These are phyloP conservation scores for Onychomys arenicola DNA, from an alignment of 2,797 vertebrate genomes.

Conservation along the genomic window DNA sequence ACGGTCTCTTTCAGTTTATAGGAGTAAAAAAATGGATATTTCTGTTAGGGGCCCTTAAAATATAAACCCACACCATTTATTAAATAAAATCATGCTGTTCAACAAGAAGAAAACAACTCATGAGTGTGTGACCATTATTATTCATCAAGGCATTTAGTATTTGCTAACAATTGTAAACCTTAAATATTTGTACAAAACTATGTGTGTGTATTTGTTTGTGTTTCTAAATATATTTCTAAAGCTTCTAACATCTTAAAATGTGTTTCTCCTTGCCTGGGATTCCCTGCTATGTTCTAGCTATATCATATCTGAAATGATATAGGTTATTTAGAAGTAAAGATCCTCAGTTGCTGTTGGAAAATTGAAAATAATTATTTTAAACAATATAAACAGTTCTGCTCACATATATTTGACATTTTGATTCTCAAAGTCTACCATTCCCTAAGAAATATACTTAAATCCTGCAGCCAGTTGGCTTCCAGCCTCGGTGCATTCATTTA, in stretches of 20 bases:
- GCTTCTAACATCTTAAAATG: neutral
- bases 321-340: conserved; percentile 6
- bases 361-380: conserved; percentile 32
- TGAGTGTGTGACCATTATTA: neutral
- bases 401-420: conserved; percentile 28
- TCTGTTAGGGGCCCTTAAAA: neutral
- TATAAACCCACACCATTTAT: neutral
- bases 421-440: neutral
- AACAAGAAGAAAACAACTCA: neutral
- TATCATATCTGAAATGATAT: neutral
- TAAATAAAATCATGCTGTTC: neutral
- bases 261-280: neutral
- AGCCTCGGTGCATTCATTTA: conserved; percentile 17
- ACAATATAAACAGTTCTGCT: neutral
- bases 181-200: neutral
- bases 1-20: neutral
- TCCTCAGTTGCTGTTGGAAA: neutral
- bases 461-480: neutral
- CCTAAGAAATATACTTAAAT: neutral
- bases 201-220: neutral
- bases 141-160: neutral
- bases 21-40: neutral
- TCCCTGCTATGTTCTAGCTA: neutral
- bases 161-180: neutral
- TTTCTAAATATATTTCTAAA: neutral